phyloP scores from a whole-genome alignment of 2,113 vertebrate genomes.

The Spermophilus dauricus region DNA sequence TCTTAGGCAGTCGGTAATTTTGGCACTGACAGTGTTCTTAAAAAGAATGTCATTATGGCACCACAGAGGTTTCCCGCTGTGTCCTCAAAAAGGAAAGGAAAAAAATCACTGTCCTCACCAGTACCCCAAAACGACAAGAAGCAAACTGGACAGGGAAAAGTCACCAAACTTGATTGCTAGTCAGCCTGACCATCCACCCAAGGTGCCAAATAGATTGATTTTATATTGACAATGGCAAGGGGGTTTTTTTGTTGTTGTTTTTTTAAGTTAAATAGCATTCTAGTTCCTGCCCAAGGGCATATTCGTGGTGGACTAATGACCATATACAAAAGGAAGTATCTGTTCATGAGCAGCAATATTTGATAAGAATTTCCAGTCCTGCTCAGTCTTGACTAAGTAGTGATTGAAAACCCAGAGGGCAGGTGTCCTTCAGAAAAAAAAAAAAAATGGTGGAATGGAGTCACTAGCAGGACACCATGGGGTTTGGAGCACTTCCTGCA shows the following conservation, averaged over 20 bases:
- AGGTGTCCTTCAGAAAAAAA: too few relatives aligned
- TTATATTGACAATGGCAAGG: conserved; percentile 30
- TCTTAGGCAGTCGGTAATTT: conserved; percentile 47
- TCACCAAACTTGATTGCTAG: not conserved
- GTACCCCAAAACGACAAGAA: not conserved
- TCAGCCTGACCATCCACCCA: not conserved
- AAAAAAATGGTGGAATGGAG: not conserved
- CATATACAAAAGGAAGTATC: conserved; percentile 42
- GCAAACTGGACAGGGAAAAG: not conserved
- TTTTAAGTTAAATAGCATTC: conserved; percentile 16
- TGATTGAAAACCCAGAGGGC: not conserved
- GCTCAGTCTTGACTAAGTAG: not conserved
- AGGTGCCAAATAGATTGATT: conserved; percentile 53
- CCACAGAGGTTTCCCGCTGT: conserved; percentile 19
- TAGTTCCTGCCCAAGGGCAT: not conserved
- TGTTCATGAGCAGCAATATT: not conserved
- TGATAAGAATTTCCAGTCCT: conserved; percentile 1
- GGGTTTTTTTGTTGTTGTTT: too few relatives aligned
- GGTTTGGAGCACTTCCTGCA: not conserved
- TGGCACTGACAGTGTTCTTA: conserved; percentile 58
- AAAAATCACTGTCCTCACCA: not conserved
- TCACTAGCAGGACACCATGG: not conserved
- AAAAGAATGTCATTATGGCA: conserved; percentile 64
- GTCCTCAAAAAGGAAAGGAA: not conserved
- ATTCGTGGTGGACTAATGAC: conserved; percentile 51